A percentile compares a stretch with the other conserved stretches of the same genome.
phyloP scores from a whole-genome alignment of 2,113 vertebrate genomes.

The Sarotherodon lohbergeri region DNA sequence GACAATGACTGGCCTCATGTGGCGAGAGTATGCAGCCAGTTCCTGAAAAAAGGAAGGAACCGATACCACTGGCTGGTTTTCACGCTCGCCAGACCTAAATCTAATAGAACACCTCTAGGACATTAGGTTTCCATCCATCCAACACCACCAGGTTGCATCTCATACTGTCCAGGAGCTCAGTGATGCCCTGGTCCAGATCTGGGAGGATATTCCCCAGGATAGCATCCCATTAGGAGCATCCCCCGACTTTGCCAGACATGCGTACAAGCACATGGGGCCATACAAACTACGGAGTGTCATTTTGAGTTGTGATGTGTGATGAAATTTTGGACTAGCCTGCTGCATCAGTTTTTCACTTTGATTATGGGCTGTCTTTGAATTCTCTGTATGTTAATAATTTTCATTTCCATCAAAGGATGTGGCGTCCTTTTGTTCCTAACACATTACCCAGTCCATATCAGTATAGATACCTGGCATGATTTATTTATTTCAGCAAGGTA shows the following conservation, averaged over 20 bases:
- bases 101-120: background rate
- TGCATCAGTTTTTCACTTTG: background rate
- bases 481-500: background rate
- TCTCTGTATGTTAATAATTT: background rate
- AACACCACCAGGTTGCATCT: background rate
- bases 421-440: background rate
- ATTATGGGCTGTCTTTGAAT: background rate
- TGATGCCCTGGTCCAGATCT: background rate
- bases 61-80: background rate
- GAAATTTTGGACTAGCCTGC: background rate
- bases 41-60: background rate
- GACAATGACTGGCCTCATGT: background rate
- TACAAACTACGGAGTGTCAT: background rate
- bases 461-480: background rate
- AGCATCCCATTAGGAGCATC: background rate
- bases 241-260: background rate
- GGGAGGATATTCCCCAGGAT: background rate
- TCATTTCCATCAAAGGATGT: background rate
- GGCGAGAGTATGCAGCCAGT: background rate
- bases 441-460: background rate
- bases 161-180: background rate
- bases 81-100: background rate
- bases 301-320: background rate
- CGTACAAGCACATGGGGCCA: background rate
- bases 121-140: background rate